phyloP scores from a whole-genome alignment of 2,888 invertebrate genomes.

The Adelognathus sp. region DNA sequence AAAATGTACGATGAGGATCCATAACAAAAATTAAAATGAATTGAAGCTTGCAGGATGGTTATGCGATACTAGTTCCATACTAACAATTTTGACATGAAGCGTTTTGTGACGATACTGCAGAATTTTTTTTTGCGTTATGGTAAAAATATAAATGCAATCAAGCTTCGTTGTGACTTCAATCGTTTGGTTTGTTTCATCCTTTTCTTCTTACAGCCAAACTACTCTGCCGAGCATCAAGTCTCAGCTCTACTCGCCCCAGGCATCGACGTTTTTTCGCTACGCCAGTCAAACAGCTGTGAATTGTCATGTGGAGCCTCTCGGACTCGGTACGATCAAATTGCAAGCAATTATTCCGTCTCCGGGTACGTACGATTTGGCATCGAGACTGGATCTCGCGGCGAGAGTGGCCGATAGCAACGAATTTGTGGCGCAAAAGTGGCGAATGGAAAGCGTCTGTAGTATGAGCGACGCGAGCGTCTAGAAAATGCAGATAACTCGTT shows the following conservation, averaged over 20 bases:
- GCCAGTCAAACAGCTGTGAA: constrained; percentile 80
- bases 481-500: too few relatives aligned
- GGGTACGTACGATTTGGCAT: constrained; percentile 87
- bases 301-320: constrained; percentile 82
- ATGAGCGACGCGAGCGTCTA: constrained; percentile 67
- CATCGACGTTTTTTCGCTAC: constrained; percentile 80
- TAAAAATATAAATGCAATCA: too few relatives aligned
- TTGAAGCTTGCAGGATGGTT: too few relatives aligned
- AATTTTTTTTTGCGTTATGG: too few relatives aligned
- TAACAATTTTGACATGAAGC: too few relatives aligned
- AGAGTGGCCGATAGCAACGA: constrained; percentile 71
- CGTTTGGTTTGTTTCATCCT: too few relatives aligned
- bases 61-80: too few relatives aligned
- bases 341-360: constrained; percentile 85
- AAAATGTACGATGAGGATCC: too few relatives aligned
- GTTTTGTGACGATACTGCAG: too few relatives aligned
- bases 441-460: constrained; percentile 77
- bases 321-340: constrained; percentile 83
- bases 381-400: constrained; percentile 83
- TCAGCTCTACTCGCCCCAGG: constrained; percentile 79
- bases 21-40: too few relatives aligned
- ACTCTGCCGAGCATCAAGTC: constrained; percentile 77
- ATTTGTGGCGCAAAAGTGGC: constrained; percentile 77
- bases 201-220: constrained; percentile 72
- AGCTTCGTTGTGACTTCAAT: too few relatives aligned